phyloP scores from a whole-genome alignment of 1,140 invertebrate genomes.

The Sipha flava region DNA sequence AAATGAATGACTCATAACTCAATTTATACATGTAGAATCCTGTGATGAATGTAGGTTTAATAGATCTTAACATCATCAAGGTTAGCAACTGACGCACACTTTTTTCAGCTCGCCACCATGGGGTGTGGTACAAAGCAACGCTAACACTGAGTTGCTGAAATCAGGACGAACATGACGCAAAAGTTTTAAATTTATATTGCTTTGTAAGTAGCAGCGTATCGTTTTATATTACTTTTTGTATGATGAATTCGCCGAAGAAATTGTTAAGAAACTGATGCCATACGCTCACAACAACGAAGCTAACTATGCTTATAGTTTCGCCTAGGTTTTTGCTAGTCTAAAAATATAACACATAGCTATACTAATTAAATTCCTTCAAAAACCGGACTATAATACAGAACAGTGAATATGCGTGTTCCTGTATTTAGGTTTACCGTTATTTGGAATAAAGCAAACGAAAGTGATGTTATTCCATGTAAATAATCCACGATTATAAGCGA shows the following conservation, averaged over 20 bases:
- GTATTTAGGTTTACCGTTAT: neutral
- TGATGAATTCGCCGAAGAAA: neutral
- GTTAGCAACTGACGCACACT: neutral
- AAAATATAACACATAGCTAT: no score
- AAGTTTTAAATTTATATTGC: no score
- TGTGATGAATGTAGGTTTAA: neutral
- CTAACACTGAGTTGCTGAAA: neutral
- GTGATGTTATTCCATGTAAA: neutral
- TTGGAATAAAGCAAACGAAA: constrained; percentile 6
- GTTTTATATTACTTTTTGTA: neutral
- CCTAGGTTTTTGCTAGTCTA: neutral
- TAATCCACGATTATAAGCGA: neutral
- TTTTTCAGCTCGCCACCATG: neutral
- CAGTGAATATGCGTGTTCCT: no score
- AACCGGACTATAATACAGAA: no score
- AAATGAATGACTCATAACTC: neutral
- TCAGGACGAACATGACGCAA: no score
- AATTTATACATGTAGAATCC: constrained; percentile 6
- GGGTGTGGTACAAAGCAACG: neutral
- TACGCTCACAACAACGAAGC: neutral
- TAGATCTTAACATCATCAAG: neutral
- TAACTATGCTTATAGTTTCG: neutral
- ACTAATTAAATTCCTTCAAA: no score
- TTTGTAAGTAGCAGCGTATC: no score
- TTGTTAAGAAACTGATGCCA: neutral